These are phyloP conservation scores for Amiota minor DNA, from an alignment of 2,888 invertebrate genomes.

Conservation along the genomic window DNA sequence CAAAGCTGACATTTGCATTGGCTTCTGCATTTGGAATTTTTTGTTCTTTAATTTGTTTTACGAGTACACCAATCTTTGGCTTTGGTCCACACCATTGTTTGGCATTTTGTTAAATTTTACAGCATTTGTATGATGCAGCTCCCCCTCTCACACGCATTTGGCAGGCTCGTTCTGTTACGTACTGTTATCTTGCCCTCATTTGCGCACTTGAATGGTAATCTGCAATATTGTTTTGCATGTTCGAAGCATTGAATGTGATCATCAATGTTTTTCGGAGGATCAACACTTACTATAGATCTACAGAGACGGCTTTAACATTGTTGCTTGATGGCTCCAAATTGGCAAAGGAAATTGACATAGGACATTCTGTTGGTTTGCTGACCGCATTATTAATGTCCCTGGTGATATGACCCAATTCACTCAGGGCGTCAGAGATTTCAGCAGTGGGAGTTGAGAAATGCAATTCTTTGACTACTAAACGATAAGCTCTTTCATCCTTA, in stretches of 20 bases:
- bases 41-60: neutral
- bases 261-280: slow-evolving; percentile 36
- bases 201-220: slow-evolving; percentile 31
- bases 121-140: neutral
- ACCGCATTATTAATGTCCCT: slow-evolving; percentile 30
- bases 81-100: slow-evolving; percentile 1
- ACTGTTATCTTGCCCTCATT: slow-evolving; percentile 20
- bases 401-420: slow-evolving; percentile 29
- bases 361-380: slow-evolving; percentile 29
- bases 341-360: slow-evolving; percentile 38
- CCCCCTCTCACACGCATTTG: neutral
- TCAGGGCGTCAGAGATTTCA: neutral
- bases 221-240: slow-evolving; percentile 40
- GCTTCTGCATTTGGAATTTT: neutral
- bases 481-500: no score
- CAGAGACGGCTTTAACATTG: slow-evolving; percentile 38
- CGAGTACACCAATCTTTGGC: neutral
- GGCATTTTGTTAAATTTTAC: neutral
- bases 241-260: slow-evolving; percentile 40
- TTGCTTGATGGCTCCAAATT: slow-evolving; percentile 36
- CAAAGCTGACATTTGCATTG: neutral
- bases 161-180: neutral
- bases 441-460: neutral
- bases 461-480: no score
- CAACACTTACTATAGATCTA: slow-evolving; percentile 34